Evolutionary conservation across 2,888 invertebrate species (phyloP).

Genomic region (Tholera decimalis): DNA sequence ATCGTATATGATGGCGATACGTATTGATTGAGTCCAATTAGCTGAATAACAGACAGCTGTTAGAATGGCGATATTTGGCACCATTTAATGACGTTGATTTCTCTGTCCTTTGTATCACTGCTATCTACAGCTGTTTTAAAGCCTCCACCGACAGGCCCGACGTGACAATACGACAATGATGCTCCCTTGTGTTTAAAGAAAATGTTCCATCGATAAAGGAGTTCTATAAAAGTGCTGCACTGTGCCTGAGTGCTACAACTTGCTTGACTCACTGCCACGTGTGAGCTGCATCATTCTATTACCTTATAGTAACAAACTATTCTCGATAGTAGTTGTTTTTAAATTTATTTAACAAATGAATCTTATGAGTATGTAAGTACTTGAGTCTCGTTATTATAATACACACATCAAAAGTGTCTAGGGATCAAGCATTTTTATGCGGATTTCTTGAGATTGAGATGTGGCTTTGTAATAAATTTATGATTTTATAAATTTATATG

Average conservation of each 20-base stretch:
- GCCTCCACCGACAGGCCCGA: background rate
- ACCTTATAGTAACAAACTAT: background rate
- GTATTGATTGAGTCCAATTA: background rate
- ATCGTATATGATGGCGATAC: background rate
- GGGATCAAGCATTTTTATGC: no score
- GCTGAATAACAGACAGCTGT: background rate
- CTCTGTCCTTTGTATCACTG: background rate
- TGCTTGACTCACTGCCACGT: background rate
- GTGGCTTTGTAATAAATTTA: no score
- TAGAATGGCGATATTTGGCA: conserved; percentile 2
- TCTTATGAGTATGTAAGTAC: background rate
- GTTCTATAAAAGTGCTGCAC: no score
- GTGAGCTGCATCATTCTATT: background rate
- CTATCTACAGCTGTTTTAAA: background rate
- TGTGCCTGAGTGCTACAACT: no score
- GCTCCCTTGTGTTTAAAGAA: background rate
- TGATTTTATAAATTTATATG: no score
- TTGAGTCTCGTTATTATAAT: background rate
- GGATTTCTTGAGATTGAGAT: no score
- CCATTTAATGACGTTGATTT: background rate
- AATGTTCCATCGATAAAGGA: background rate
- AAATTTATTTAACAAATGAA: no score
- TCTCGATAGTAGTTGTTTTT: background rate
- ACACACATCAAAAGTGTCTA: no score
- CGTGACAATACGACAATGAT: background rate